Evolutionary conservation across 2,113 vertebrate species (phyloP).

Genomic region (Elachura formosa): DNA sequence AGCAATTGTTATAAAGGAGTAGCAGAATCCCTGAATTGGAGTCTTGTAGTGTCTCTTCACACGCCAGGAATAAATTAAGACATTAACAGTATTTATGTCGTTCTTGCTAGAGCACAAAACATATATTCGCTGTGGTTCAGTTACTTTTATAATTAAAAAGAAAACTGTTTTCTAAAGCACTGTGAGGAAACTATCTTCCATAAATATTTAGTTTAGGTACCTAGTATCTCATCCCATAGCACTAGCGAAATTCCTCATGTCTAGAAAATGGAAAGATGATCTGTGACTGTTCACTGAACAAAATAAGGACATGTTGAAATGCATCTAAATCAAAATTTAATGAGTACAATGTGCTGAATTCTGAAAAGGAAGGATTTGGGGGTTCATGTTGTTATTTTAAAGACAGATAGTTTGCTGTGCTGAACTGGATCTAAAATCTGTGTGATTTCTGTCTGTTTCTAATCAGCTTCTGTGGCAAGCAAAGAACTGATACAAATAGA

Average conservation of each 20-base stretch:
- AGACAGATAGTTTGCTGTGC: not conserved
- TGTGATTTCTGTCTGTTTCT: not conserved
- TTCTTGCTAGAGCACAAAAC: not conserved
- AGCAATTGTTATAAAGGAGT: not conserved
- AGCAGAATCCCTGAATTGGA: not conserved
- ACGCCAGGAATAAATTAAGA: not conserved
- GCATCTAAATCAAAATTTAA: not conserved
- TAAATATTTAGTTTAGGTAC: not conserved
- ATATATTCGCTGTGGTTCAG: not conserved
- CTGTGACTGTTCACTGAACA: not conserved
- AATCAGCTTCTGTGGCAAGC: not conserved
- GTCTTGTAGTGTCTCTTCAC: not conserved
- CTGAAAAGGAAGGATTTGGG: not conserved
- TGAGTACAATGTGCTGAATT: not conserved
- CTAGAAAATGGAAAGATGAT: not conserved
- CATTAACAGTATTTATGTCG: not conserved
- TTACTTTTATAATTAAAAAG: slow-evolving; percentile 9
- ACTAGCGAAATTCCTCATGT: not conserved
- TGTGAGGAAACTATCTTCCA: not conserved
- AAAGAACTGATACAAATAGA: not conserved
- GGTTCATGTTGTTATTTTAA: not conserved
- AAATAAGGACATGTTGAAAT: not conserved
- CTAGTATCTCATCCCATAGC: not conserved
- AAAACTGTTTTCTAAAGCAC: not conserved
- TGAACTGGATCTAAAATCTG: not conserved